Evolutionary conservation across 2,888 invertebrate genomes (phyloP).

Genomic region (Julus scandinavius): DNA sequence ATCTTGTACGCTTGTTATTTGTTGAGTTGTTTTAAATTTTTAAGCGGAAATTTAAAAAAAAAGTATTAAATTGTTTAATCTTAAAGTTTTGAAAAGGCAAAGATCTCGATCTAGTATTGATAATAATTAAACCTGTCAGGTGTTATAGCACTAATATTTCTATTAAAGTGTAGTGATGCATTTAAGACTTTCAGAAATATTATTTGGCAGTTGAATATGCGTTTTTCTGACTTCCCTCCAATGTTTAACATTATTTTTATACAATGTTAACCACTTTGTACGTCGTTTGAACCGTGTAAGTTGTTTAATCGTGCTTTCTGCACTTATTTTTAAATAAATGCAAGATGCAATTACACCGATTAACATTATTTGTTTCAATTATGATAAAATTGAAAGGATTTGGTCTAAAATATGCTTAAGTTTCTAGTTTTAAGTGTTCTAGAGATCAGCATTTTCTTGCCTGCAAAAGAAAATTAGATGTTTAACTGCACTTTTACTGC

Average conservation of each 20-base stretch:
- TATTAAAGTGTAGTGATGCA: neutral
- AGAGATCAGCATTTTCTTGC: too few relatives aligned
- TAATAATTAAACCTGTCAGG: neutral
- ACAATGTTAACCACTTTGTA: neutral
- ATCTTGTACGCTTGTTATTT: neutral
- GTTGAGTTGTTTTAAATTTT: neutral
- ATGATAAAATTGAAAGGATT: too few relatives aligned
- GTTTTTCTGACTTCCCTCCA: neutral
- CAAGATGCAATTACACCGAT: neutral
- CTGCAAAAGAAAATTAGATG: too few relatives aligned
- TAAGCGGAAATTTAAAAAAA: neutral
- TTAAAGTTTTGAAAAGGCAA: neutral
- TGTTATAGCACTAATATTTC: neutral
- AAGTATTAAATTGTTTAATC: neutral
- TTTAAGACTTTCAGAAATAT: neutral
- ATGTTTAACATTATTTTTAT: constrained; percentile 13
- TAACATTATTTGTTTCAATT: neutral
- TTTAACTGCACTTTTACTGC: too few relatives aligned
- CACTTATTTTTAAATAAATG: constrained; percentile 29
- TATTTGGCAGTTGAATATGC: neutral
- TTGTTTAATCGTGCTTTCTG: constrained; percentile 6
- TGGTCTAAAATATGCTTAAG: too few relatives aligned
- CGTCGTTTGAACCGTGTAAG: neutral
- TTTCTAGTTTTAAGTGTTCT: too few relatives aligned
- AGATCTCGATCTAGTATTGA: too few relatives aligned